Base-by-base conservation (phyloP, 2,888 invertebrate species). In the Pollenia amentaria region DNA sequence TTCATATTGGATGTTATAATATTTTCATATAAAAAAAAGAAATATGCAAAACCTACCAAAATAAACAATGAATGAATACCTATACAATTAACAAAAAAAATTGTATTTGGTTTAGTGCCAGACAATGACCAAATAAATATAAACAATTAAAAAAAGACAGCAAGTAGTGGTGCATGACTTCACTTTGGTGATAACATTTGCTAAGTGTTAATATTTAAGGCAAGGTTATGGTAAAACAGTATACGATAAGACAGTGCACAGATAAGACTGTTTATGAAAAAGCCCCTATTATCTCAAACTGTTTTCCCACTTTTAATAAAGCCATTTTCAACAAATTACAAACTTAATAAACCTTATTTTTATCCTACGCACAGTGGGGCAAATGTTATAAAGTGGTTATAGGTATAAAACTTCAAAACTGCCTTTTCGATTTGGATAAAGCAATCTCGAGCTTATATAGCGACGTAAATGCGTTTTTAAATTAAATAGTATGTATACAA, bases 31-130 rank as follows among this genome's bases (percentile, higher is more conserved):
- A 29, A 29, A 3, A 48, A 48, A 67, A 67, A 12, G 12, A 40
- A 53, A 70, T 53, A 69, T 51, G 40, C 69, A 69, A 51, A 12
- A 38, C 11, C 44, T 21, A 21, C 16, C 11, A 38, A 69, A 69
- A 69, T 69, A 69, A 69, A 69, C 40, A 69, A 51, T 38, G 16
- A 67, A 40, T 16, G 29, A 29, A 29, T 29, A n/a, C n/a, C n/a
- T n/a, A n/a, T n/a, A 29, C 29, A 29, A 40, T 18, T 21, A 21
- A 44, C 40, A 64, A 44, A 42, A 12, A 29, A 57, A 57, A 38
- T 14, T 21, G 1, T 29, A 2, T 57, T 57, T 29, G 57, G 29
- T 57, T 21, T 12, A 55, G 10, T 55, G 16, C 55, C 21, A 55
- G 57, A 57, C 57, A 12, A 29, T 29, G 29, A 29, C 29, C 21